Evolutionary conservation across 2,888 invertebrate species (phyloP), one percentile per base, ranked within the genome.

Genomic region (Torymus auratus): DNA sequence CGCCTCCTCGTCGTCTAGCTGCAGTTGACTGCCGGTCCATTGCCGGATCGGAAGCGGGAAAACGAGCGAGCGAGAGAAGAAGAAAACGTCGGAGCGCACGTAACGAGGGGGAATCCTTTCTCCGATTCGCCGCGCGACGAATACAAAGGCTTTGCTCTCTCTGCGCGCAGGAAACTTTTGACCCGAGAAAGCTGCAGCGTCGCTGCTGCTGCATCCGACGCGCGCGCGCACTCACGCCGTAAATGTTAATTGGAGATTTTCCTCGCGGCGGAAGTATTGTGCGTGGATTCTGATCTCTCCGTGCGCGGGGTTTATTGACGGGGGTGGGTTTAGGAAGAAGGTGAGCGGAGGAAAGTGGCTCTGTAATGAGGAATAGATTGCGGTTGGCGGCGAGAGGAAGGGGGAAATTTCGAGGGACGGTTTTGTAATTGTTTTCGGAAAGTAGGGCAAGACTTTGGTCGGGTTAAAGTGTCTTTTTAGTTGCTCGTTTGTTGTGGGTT

Each of bases 171-270:
- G 7, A 41, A 41, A 41, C 41, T 41, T 41, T 41, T 41, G 41
- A 41, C 41, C 41, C 7, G 41, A 41, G 41, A 41, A 41, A 41
- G 41, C 41, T 41, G 41, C 41, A 28, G 28, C 28, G 28, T 28
- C 7, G 41, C 41, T 41, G 41, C 41, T 41, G 41, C 41, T 41
- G 41, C 41, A 41, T 41, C 41, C 41, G 41, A 41, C 41, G 41
- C 41, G 41, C 5, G 41, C 5, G 41, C 7, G 41, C 41, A 41
- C 41, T 41, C 41, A 7, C 17, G 7, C 53, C 23, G 67, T 62
- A 70, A 80, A 73, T 64, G 81, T 73, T 81, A 77, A 81, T 81
- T 81, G 72, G 73, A 77, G 76, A 76, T 77, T 68, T 75, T 75
- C 75, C 50, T 11, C 20, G 58, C 10, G 28, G 53, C 13, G 62